phyloP scores from a whole-genome alignment of 1,140 invertebrate genomes.

The Paracyclopina nana region DNA sequence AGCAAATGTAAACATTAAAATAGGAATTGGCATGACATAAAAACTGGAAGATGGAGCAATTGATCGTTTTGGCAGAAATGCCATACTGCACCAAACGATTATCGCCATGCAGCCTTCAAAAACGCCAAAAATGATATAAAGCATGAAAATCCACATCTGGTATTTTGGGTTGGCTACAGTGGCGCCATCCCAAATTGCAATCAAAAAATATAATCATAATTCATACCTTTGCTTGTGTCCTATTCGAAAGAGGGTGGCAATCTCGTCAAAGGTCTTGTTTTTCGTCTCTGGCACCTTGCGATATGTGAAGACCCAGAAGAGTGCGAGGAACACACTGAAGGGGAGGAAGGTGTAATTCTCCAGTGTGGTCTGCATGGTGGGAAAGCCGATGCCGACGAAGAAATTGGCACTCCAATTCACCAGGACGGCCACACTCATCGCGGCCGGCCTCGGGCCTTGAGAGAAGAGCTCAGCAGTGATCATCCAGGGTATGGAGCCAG shows the following conservation, averaged over 20 bases:
- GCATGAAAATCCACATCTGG: too few species aligned
- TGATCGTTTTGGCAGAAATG: too few species aligned
- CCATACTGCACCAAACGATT: too few species aligned
- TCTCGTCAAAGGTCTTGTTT: slow-evolving; percentile 95
- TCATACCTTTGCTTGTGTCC: slow-evolving; percentile 16
- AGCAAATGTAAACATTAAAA: too few species aligned
- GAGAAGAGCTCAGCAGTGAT: slow-evolving; percentile 96
- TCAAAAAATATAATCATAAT: neutral
- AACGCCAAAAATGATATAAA: too few species aligned
- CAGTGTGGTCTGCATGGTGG: slow-evolving; percentile 67
- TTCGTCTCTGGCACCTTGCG: slow-evolving; percentile 96
- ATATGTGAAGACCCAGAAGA: slow-evolving; percentile 95
- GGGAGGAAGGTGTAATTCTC: slow-evolving; percentile 93
- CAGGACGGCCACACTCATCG: slow-evolving; percentile 91
- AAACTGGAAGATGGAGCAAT: too few species aligned
- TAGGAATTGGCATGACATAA: too few species aligned
- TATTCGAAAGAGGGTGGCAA: slow-evolving; percentile 54
- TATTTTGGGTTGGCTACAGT: too few species aligned
- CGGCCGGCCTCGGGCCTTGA: slow-evolving; percentile 82
- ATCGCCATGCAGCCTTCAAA: too few species aligned
- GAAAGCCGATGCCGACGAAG: slow-evolving; percentile 84
- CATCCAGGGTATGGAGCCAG: slow-evolving; percentile 95
- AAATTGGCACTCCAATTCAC: slow-evolving; percentile 98
- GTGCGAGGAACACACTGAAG: slow-evolving; percentile 80
- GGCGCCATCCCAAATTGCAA: neutral